A percentile compares a stretch with the other conserved stretches of the same genome.
Evolutionary conservation across 1,140 invertebrate genomes (phyloP).

Genomic region (Drosophila funebris): DNA sequence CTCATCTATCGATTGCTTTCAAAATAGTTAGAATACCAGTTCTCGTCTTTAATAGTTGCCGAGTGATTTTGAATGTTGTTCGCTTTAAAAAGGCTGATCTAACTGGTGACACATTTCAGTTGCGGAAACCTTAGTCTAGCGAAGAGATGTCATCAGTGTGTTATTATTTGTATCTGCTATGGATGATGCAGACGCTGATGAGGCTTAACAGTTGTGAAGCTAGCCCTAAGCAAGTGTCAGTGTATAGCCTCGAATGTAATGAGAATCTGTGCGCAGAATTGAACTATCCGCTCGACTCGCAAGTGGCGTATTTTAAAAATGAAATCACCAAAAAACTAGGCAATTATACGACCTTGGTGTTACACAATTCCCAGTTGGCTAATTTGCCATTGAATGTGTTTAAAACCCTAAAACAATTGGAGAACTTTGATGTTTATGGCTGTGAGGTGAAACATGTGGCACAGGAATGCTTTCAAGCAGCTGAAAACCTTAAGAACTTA

Average conservation of each 20-base stretch:
- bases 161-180: conserved; percentile 19
- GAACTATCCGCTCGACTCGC: conserved; percentile 20
- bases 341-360: conserved; percentile 30
- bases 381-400: conserved; percentile 60
- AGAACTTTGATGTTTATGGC: conserved; percentile 34
- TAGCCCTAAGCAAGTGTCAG: conserved; percentile 13
- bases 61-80: conserved; percentile 13
- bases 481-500: conserved; percentile 29
- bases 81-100: conserved; percentile 48
- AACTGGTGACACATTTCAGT: conserved; percentile 47
- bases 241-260: conserved; percentile 42
- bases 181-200: conserved; percentile 2
- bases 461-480: conserved; percentile 41
- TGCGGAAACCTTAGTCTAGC: conserved; percentile 32
- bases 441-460: conserved; percentile 46
- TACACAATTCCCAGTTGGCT: conserved; percentile 47
- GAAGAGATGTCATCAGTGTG: conserved; percentile 31
- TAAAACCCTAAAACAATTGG: conserved; percentile 32
- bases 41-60: conserved; percentile 25
- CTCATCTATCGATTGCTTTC: background rate
- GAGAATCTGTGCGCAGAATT: conserved; percentile 45
- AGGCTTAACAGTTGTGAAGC: background rate
- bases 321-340: conserved; percentile 4
- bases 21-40: conserved; percentile 38
- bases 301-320: conserved; percentile 47